Evolutionary conservation across 2,113 vertebrate species (phyloP).

Genomic region (Ranitomeya variabilis): DNA sequence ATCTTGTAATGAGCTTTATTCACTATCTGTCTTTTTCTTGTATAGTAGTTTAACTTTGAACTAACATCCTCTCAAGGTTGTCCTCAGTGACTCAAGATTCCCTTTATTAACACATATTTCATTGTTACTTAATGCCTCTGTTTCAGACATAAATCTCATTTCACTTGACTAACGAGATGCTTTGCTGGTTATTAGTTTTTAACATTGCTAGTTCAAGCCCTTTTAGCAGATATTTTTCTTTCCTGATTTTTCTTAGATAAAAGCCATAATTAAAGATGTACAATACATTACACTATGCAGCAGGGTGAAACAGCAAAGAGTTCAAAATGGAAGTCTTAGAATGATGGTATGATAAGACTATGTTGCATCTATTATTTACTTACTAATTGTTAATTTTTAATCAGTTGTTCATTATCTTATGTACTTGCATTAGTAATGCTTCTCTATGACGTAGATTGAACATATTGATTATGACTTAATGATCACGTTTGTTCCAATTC

Average conservation of each 20-base stretch:
- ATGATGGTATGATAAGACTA: background rate
- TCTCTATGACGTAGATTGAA: background rate
- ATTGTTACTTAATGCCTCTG: constrained; percentile 10
- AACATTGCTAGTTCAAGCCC: background rate
- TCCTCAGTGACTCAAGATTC: background rate
- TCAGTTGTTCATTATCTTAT: background rate
- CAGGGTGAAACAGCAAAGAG: background rate
- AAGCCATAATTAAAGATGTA: background rate
- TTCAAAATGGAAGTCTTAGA: background rate
- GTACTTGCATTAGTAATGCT: background rate
- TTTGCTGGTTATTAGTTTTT: constrained; percentile 34
- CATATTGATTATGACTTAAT: background rate
- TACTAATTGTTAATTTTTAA: background rate
- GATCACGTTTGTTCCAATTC: background rate
- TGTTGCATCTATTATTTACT: background rate
- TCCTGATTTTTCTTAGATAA: background rate
- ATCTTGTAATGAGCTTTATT: background rate
- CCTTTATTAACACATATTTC: constrained; percentile 31
- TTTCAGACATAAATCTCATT: constrained; percentile 22
- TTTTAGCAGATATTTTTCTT: background rate
- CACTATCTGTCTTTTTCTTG: background rate
- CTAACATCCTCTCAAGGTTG: constrained; percentile 33
- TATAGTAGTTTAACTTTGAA: background rate
- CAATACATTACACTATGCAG: background rate
- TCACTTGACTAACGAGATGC: constrained; percentile 11